These are phyloP conservation scores for Megathymus violae DNA, from an alignment of 1,140 invertebrate genomes.

Conservation along the genomic window DNA sequence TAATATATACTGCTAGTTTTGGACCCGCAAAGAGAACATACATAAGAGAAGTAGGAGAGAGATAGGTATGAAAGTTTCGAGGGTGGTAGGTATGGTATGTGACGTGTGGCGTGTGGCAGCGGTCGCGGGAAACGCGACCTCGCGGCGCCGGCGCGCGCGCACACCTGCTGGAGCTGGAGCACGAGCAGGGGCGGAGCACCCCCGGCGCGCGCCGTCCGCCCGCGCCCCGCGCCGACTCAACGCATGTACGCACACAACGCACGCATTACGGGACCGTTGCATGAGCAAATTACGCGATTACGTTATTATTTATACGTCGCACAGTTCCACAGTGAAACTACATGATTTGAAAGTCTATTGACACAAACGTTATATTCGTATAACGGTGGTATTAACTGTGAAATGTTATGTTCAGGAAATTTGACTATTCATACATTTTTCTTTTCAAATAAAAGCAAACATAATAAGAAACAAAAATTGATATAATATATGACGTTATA, in stretches of 20 bases:
- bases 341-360: no score
- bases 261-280: neutral
- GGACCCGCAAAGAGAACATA: no score
- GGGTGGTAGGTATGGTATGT: slow-evolving; percentile 53
- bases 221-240: slow-evolving; percentile 24
- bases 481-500: no score
- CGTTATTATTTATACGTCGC: neutral
- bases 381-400: no score
- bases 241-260: slow-evolving; percentile 42
- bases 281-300: slow-evolving; percentile 3
- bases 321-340: neutral
- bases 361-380: no score
- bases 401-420: no score
- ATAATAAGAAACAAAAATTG: no score
- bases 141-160: slow-evolving; percentile 48
- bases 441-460: no score
- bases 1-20: no score
- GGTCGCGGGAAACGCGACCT: slow-evolving; percentile 28
- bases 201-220: slow-evolving; percentile 66
- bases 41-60: no score
- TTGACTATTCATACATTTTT: no score
- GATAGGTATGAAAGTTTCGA: neutral
- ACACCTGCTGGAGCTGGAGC: slow-evolving; percentile 74
- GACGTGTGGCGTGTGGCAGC: slow-evolving; percentile 30
- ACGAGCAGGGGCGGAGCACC: slow-evolving; percentile 78